Evolutionary conservation across 2,113 vertebrate species (phyloP).

Genomic region (Sinocyclocheilus grahami): DNA sequence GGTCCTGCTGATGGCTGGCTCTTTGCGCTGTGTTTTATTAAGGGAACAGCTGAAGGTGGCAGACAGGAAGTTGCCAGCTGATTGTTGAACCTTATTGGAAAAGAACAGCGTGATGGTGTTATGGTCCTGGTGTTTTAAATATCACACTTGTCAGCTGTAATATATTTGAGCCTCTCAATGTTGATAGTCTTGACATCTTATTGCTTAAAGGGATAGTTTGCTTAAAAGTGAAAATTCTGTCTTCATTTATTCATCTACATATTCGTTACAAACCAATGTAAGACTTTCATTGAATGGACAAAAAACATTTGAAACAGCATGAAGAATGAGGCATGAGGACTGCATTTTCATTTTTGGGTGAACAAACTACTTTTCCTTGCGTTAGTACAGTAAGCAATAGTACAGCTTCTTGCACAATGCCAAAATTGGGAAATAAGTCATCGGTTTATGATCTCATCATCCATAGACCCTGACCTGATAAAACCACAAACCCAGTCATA

Average conservation of each 20-base stretch:
- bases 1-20: constrained; percentile 10
- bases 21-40: background rate
- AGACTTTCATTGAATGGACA: too few species aligned
- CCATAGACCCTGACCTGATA: constrained; percentile 33
- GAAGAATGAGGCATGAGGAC: background rate
- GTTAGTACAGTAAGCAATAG: background rate
- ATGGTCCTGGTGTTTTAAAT: background rate
- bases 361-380: background rate
- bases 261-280: background rate
- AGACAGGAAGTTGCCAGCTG: constrained; percentile 17
- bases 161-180: background rate
- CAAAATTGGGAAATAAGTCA: background rate
- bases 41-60: background rate
- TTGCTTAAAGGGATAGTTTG: background rate
- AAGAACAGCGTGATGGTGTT: background rate
- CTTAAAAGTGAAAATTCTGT: too few species aligned
- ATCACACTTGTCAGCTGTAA: background rate
- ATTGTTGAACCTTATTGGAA: background rate
- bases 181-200: background rate
- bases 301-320: too few species aligned
- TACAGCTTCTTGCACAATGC: background rate
- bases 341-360: too few species aligned
- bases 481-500: constrained; percentile 17
- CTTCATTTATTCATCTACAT: background rate
- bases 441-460: background rate